Evolutionary conservation across 2,888 invertebrate genomes (phyloP).

Genomic region (Mesoligia furuncula): DNA sequence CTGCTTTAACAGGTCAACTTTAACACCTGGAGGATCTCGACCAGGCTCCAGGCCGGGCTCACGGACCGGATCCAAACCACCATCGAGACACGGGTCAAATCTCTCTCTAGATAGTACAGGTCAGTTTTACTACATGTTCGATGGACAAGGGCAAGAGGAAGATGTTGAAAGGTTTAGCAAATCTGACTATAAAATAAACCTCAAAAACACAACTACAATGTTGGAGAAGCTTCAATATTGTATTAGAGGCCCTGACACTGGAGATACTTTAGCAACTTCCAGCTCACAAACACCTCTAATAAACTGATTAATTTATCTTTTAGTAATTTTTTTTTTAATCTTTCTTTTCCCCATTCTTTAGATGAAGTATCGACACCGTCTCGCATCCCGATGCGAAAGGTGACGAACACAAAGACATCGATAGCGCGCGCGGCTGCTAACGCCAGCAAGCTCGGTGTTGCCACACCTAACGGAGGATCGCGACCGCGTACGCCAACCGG

Average conservation of each 20-base stretch:
- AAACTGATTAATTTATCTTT: background rate
- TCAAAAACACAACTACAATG: background rate
- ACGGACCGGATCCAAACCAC: slow-evolving; percentile 96
- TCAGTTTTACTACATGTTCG: background rate
- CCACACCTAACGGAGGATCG: slow-evolving; percentile 91
- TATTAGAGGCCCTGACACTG: background rate
- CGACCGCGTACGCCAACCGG: slow-evolving; percentile 95
- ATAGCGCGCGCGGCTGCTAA: slow-evolving; percentile 90
- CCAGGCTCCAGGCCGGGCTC: slow-evolving; percentile 96
- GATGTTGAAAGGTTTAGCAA: background rate
- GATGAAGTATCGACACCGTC: slow-evolving; percentile 94
- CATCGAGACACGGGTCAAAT: slow-evolving; percentile 98
- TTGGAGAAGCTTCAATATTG: background rate
- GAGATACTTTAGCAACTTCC: background rate
- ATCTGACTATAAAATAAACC: background rate
- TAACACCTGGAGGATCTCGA: slow-evolving; percentile 95
- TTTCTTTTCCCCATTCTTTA: slow-evolving; percentile 68
- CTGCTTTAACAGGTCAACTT: slow-evolving; percentile 88
- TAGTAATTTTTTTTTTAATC: background rate
- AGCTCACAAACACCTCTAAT: background rate
- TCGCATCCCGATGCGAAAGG: slow-evolving; percentile 94
- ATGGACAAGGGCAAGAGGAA: background rate
- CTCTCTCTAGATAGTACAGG: slow-evolving; percentile 97
- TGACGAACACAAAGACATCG: slow-evolving; percentile 90
- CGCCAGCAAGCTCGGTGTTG: slow-evolving; percentile 90